phyloP scores from a whole-genome alignment of 2,888 invertebrate genomes.

The Agrochola lychnidis region DNA sequence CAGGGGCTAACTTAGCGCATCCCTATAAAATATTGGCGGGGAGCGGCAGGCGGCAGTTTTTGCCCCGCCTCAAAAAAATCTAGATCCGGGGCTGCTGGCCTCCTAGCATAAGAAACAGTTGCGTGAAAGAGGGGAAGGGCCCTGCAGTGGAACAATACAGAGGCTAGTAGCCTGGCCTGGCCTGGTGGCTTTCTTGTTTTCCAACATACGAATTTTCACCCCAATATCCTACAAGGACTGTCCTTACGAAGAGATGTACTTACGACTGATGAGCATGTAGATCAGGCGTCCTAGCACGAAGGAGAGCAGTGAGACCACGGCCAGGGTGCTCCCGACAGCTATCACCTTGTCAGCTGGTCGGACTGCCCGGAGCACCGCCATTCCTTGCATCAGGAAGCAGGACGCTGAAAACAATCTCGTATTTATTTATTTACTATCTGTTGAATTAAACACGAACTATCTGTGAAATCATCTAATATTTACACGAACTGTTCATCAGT shows the following conservation, averaged over 20 bases:
- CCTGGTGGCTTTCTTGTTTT: too few species aligned
- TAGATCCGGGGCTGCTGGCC: too few species aligned
- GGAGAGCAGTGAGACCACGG: conserved; percentile 74
- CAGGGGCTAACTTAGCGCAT: too few species aligned
- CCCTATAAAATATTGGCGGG: too few species aligned
- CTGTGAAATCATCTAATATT: background rate
- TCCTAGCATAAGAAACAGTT: background rate
- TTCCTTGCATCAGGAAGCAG: conserved; percentile 84
- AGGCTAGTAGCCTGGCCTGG: too few species aligned
- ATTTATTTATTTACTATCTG: background rate
- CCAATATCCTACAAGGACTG: too few species aligned
- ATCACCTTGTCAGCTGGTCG: conserved; percentile 76
- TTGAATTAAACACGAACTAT: too few species aligned
- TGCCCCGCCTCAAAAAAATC: too few species aligned
- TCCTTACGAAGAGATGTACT: conserved; percentile 62
- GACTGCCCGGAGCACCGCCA: conserved; percentile 81
- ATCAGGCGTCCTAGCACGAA: conserved; percentile 77
- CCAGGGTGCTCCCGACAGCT: conserved; percentile 77
- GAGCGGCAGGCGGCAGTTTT: too few species aligned
- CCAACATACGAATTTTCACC: too few species aligned
- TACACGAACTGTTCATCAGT: background rate
- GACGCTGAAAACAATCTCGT: conserved; percentile 73
- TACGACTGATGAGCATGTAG: conserved; percentile 82
- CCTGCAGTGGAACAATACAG: background rate
- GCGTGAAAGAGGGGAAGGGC: background rate